These are phyloP conservation scores for Dolichomitus sp. DNA, from an alignment of 2,888 invertebrate genomes.

Conservation along the genomic window DNA sequence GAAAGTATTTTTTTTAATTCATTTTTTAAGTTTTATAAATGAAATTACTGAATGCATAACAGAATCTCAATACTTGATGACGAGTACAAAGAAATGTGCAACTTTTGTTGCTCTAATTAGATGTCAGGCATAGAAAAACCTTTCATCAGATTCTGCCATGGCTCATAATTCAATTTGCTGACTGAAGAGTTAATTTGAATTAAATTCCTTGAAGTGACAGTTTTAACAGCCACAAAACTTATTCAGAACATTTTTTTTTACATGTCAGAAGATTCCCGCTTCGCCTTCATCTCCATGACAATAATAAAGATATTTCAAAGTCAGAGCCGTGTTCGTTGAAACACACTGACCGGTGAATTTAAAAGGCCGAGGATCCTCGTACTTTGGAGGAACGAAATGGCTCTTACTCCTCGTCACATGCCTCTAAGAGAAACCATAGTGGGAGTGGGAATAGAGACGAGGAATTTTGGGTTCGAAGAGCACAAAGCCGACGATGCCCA, in stretches of 20 bases:
- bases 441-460: slow-evolving; percentile 79
- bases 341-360: slow-evolving; percentile 71
- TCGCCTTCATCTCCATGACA: slow-evolving; percentile 76
- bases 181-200: background rate
- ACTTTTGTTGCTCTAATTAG: background rate
- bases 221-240: background rate
- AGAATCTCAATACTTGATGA: background rate
- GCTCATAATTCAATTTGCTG: slow-evolving; percentile 1
- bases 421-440: slow-evolving; percentile 22
- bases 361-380: slow-evolving; percentile 73
- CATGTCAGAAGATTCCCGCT: background rate
- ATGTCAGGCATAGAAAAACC: background rate
- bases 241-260: background rate
- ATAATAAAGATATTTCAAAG: slow-evolving; percentile 83
- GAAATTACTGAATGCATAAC: background rate
- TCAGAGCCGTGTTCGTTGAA: background rate
- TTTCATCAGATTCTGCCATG: background rate
- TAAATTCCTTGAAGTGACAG: background rate
- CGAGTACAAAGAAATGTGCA: background rate
- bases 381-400: slow-evolving; percentile 51
- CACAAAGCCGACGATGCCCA: slow-evolving; percentile 60
- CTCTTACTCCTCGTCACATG: slow-evolving; percentile 21
- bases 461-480: slow-evolving; percentile 76
- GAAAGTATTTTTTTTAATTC: background rate
- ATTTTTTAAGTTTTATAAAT: background rate